Evolutionary conservation across 2,888 invertebrate genomes (phyloP).

Genomic region (Rhyacophila evoluta): DNA sequence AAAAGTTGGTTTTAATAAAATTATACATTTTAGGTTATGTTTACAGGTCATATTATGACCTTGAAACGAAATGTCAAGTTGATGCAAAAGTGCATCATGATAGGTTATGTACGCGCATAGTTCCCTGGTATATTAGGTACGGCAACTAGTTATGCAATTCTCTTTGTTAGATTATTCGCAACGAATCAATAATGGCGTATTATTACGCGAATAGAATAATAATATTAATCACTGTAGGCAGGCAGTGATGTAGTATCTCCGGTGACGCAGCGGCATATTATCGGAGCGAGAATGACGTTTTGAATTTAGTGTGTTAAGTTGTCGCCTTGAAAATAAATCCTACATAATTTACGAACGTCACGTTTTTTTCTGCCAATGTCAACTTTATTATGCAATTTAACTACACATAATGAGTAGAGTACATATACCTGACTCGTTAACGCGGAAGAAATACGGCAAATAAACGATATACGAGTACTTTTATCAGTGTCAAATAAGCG

Average conservation of each 20-base stretch:
- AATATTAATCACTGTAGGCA: too few species aligned
- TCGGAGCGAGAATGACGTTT: background rate
- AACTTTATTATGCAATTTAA: background rate
- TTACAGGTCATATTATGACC: too few species aligned
- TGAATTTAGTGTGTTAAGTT: background rate
- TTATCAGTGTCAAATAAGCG: background rate
- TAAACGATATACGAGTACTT: background rate
- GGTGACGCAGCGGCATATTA: too few species aligned
- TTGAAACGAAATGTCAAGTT: background rate
- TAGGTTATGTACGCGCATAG: background rate
- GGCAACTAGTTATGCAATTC: background rate
- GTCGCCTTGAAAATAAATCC: background rate
- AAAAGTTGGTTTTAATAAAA: too few species aligned
- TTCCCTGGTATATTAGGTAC: background rate
- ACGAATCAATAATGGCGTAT: background rate
- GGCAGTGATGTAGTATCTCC: too few species aligned
- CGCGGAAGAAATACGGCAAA: background rate
- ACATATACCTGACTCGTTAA: background rate
- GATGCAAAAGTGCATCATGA: background rate
- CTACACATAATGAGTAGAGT: background rate
- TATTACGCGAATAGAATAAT: too few species aligned
- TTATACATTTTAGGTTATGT: too few species aligned
- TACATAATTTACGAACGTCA: background rate
- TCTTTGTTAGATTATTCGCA: constrained; percentile 9
- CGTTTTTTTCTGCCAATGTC: constrained; percentile 9